Evolutionary conservation across 2,797 vertebrate species (phyloP).

Genomic region (Galaxias olidus): DNA sequence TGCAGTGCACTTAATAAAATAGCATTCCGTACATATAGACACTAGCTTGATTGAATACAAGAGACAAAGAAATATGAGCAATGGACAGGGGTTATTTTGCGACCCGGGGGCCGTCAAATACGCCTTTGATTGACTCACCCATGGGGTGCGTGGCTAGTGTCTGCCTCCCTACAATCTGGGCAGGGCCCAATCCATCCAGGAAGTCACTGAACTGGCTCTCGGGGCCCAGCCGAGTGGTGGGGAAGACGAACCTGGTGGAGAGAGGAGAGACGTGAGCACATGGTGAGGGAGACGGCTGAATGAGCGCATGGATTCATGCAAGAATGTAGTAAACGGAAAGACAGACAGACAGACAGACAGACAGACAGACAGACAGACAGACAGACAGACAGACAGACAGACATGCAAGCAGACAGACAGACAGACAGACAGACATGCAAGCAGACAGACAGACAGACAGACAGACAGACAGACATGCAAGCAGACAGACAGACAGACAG

Average conservation of each 20-base stretch:
- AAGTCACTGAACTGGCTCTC: conserved; percentile 99
- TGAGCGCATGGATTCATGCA: neutral
- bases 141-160: conserved; percentile 93
- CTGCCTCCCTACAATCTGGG: conserved; percentile 95
- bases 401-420: neutral
- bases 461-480: neutral
- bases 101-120: too few relatives aligned
- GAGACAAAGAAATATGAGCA: too few relatives aligned
- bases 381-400: neutral
- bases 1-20: too few relatives aligned
- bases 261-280: neutral
- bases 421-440: neutral
- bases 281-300: neutral
- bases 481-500: neutral
- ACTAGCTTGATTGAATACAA: too few relatives aligned
- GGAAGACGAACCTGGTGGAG: conserved; percentile 85
- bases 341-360: neutral
- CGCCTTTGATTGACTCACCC: conserved; percentile 78
- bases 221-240: conserved; percentile 87
- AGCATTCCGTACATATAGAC: too few relatives aligned
- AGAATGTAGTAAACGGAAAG: too few relatives aligned
- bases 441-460: neutral
- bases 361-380: neutral
- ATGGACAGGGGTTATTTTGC: too few relatives aligned
- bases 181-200: conserved; percentile 93